phyloP scores from a whole-genome alignment of 2,888 invertebrate species.

The Cyrtodaria siliqua region DNA sequence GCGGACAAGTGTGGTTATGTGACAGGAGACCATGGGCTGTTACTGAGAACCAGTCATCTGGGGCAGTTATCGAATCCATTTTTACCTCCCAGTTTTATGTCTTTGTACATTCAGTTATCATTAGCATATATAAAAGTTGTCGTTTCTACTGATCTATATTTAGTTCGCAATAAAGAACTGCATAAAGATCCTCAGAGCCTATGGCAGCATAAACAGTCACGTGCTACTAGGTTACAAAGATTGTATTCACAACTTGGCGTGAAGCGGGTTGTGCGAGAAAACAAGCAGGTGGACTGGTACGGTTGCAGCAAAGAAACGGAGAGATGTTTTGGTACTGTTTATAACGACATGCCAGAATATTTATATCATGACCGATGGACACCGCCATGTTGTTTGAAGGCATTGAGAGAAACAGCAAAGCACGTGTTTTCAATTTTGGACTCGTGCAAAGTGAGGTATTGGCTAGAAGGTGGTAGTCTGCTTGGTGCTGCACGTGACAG shows the following conservation, averaged over 20 bases:
- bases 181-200: conserved; percentile 91
- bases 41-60: conserved; percentile 90
- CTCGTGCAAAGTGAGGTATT: conserved; percentile 93
- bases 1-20: conserved; percentile 89
- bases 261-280: conserved; percentile 89
- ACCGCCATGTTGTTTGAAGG: conserved; percentile 96
- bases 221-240: conserved; percentile 89
- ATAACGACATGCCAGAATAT: conserved; percentile 92
- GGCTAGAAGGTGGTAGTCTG: conserved; percentile 95
- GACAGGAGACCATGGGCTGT: conserved; percentile 92
- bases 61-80: conserved; percentile 92
- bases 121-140: conserved; percentile 87
- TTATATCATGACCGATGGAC: conserved; percentile 93
- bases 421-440: conserved; percentile 89
- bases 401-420: conserved; percentile 91
- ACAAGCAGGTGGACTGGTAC: conserved; percentile 88
- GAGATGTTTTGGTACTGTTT: conserved; percentile 92
- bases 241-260: conserved; percentile 90
- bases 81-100: conserved; percentile 92
- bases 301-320: conserved; percentile 92
- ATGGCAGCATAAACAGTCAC: conserved; percentile 90
- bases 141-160: conserved; percentile 87
- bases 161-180: conserved; percentile 90
- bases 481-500: conserved; percentile 93
- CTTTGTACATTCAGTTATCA: conserved; percentile 93